Percentiles rank a stretch among this genome's conserved stretches.
Conservation (phyloP, 2,797 vertebrate genomes). For the Jordanella pulchra region DNA sequence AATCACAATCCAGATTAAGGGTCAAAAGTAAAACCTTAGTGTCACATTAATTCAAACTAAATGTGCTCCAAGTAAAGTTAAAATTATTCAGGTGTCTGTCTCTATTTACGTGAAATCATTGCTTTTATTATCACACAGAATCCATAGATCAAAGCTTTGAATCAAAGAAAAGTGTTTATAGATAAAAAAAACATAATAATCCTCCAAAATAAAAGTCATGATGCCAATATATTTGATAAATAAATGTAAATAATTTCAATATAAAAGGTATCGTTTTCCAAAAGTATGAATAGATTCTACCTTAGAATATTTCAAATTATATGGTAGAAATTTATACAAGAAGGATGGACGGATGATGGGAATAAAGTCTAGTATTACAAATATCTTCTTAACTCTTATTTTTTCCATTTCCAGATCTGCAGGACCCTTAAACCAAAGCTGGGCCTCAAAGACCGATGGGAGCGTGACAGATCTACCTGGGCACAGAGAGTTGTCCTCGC, state of each 20-base stretch:
- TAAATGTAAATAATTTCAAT: background rate
- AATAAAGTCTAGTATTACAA: background rate
- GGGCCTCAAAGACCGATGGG: background rate
- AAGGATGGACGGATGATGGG: background rate
- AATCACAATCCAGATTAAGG: background rate
- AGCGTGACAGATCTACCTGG: constrained; percentile 77
- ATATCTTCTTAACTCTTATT: background rate
- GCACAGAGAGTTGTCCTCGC: constrained; percentile 86
- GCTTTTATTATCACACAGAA: background rate
- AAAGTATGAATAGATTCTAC: too few species aligned
- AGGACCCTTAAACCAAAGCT: background rate
- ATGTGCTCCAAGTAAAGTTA: background rate
- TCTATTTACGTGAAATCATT: background rate
- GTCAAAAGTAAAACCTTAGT: background rate
- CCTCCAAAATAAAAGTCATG: background rate
- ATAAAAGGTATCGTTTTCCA: background rate
- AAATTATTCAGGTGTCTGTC: background rate
- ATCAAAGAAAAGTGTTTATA: background rate
- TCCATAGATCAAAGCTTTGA: background rate
- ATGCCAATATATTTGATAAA: background rate
- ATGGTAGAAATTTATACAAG: background rate
- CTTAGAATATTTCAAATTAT: background rate
- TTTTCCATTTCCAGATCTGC: background rate
- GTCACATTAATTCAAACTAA: background rate
- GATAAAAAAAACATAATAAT: background rate